Percentiles rank a stretch among this genome's conserved stretches.
These are phyloP conservation scores for Pinctada fucata DNA, from an alignment of 2,888 invertebrate species.

Conservation along the genomic window DNA sequence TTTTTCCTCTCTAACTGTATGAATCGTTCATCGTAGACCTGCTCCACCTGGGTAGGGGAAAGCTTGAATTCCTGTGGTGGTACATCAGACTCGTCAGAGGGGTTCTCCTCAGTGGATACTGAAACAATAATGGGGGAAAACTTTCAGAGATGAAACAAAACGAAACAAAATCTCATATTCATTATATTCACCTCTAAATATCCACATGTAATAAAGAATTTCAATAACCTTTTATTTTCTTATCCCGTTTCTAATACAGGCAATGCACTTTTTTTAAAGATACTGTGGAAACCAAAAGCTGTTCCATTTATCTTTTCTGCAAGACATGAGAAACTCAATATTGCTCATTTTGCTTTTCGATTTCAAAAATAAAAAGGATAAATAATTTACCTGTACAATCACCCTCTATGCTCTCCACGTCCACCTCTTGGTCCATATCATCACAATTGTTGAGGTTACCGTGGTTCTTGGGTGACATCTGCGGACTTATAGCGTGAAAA, in stretches of 20 bases:
- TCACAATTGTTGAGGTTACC: constrained; percentile 12
- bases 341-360: not conserved
- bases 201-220: too few relatives aligned
- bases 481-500: constrained; percentile 71
- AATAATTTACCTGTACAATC: not conserved
- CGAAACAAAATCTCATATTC: too few relatives aligned
- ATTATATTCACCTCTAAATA: too few relatives aligned
- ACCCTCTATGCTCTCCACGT: constrained; percentile 2
- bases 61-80: constrained; percentile 49
- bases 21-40: constrained; percentile 24
- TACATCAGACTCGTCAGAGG: constrained; percentile 45
- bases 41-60: constrained; percentile 49
- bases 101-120: constrained; percentile 15
- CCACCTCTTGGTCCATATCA: constrained; percentile 11
- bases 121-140: not conserved
- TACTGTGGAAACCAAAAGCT: too few relatives aligned
- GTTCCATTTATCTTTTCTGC: not conserved
- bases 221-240: too few relatives aligned
- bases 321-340: not conserved
- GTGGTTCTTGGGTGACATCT: constrained; percentile 50
- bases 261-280: too few relatives aligned
- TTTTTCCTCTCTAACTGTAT: constrained; percentile 54
- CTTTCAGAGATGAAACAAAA: constrained; percentile 3
- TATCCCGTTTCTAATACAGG: too few relatives aligned
- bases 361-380: not conserved